phyloP scores from a whole-genome alignment of 1,140 invertebrate species.

The Drosophila teissieri region DNA sequence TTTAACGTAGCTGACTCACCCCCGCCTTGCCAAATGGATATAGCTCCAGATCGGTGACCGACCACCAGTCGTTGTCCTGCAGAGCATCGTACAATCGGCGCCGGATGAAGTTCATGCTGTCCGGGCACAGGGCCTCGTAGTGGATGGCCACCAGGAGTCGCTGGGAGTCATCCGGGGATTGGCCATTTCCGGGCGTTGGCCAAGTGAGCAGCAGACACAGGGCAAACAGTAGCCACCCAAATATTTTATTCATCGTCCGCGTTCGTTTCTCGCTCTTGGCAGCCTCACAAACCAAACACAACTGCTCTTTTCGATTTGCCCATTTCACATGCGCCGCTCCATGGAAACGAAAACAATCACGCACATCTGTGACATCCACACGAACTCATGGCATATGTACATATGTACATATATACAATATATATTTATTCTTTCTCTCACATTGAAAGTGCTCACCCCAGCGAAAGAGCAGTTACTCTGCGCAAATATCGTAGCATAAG shows the following conservation, averaged over 20 bases:
- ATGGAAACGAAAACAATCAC: constrained; percentile 21
- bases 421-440: constrained; percentile 11
- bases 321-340: constrained; percentile 17
- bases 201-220: constrained; percentile 23
- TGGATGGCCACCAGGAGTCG: constrained; percentile 63
- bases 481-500: constrained; percentile 9
- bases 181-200: constrained; percentile 2
- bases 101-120: constrained; percentile 74
- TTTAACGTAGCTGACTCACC: constrained; percentile 43
- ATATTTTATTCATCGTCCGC: constrained; percentile 42
- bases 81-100: constrained; percentile 59
- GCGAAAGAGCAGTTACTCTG: constrained; percentile 14
- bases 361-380: constrained; percentile 12
- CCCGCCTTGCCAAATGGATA: constrained; percentile 80
- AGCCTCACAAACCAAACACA: constrained; percentile 55
- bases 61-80: constrained; percentile 56
- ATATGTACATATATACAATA: not conserved
- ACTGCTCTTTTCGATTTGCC: constrained; percentile 46
- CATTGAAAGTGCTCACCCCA: constrained; percentile 3
- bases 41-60: constrained; percentile 64
- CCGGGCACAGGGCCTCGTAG: constrained; percentile 78
- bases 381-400: constrained; percentile 3
- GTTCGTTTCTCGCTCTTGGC: constrained; percentile 30
- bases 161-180: constrained; percentile 3
- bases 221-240: constrained; percentile 2